Base-by-base conservation (phyloP, 2,888 invertebrate species). In the Pseudeuparius sepicola region DNA sequence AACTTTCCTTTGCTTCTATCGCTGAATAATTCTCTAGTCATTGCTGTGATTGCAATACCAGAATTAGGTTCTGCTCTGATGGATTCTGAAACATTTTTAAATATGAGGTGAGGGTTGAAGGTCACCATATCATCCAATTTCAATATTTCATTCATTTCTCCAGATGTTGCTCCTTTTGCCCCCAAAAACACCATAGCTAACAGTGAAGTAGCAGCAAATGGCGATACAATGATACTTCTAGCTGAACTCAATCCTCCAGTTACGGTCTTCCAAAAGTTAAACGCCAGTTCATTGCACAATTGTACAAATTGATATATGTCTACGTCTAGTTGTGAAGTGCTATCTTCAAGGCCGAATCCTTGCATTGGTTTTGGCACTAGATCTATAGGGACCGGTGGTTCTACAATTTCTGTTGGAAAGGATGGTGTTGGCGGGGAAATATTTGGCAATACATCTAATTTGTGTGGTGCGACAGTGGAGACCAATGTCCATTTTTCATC, bases 141-240 rank as follows among this genome's bases (percentile, higher is more conserved):
- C 0, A 89, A 64, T 7, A 89, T 74, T 52, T 87, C 86, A 54
- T 89, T 88, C 82, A 90, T 86, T 67, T 88, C 86, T 0, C 84
- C 86, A 0, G 89, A 88, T 0, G 89, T 89, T 2, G 83, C 74
- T 2, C 88, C 88, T 45, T 83, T 70, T 0, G 89, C 87, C 0
- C 88, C 88, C 49, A 89, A 69, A 57, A 88, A 89, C 39, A 89
- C 78, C 88, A 89, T 88, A 1, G 87, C 85, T n/a, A 89, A 60
- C 63, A 86, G 73, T 1, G 88, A 87, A 1, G 84, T 84, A 36
- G 85, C 71, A 0, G 87, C 85, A 52, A 87, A 89, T 0, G 88
- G 88, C 1, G 87, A 87, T 11, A 88, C 61, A 6, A 86, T 76
- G 45, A 88, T 68, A 47, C 86, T 87, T 50, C 87, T 67, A 4